Conservation (phyloP, 2,797 vertebrate genomes). For the Tarsius wallacei region DNA sequence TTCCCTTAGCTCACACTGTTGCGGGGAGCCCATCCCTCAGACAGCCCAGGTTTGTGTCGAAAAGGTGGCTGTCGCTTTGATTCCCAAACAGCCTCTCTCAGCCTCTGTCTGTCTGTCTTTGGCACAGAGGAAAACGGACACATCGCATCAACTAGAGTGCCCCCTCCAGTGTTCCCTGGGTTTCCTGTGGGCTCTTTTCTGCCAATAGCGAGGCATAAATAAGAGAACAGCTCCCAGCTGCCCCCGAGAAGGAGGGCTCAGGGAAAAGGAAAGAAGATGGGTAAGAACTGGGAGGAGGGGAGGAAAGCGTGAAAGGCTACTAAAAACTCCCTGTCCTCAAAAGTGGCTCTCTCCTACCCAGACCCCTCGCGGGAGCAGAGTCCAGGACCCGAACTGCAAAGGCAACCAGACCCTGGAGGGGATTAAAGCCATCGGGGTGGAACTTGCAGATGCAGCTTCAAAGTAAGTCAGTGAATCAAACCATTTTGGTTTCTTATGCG, state of each 20-base stretch:
- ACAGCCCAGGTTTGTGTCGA: background rate
- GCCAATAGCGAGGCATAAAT: conserved; percentile 57
- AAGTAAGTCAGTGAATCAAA: conserved; percentile 81
- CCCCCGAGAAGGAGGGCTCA: conserved; percentile 30
- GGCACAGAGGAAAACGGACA: conserved; percentile 84
- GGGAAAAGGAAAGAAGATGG: background rate
- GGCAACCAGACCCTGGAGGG: conserved; percentile 59
- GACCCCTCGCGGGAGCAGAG: conserved; percentile 4
- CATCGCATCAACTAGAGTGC: conserved; percentile 10
- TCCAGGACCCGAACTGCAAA: conserved; percentile 54
- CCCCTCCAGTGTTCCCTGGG: conserved; percentile 40
- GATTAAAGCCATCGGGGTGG: conserved; percentile 68
- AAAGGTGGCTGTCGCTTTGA: conserved; percentile 59
- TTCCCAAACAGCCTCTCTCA: conserved; percentile 67
- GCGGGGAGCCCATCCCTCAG: background rate
- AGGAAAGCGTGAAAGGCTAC: background rate
- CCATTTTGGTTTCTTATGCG: conserved; percentile 77
- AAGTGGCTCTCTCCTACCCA: conserved; percentile 49
- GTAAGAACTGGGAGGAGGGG: background rate
- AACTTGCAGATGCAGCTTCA: conserved; percentile 75
- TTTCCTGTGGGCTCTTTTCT: conserved; percentile 29
- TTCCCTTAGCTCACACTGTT: conserved; percentile 15
- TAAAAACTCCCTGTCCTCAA: conserved; percentile 29
- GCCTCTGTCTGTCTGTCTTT: conserved; percentile 84
- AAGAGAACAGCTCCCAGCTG: conserved; percentile 10